These are phyloP conservation scores for Oreotrochilus melanogaster DNA, from an alignment of 2,113 vertebrate species.

Conservation along the genomic window DNA sequence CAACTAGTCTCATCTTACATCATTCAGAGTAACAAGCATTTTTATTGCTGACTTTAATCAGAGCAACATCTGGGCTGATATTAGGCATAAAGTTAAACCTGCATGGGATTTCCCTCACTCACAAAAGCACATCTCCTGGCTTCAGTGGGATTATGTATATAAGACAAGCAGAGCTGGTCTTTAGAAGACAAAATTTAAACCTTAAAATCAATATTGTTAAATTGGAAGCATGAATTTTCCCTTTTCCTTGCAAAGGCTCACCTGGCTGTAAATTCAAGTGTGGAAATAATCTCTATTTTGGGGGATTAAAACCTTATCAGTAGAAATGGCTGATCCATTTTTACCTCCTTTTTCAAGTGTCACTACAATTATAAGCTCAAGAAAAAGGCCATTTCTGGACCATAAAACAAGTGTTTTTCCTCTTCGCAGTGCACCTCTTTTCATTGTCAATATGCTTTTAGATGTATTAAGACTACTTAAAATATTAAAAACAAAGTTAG, in stretches of 20 bases:
- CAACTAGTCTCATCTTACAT: background rate
- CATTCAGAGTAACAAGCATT: background rate
- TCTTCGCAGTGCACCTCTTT: background rate
- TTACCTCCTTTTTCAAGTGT: background rate
- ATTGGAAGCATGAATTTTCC: background rate
- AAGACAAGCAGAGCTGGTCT: background rate
- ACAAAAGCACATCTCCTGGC: background rate
- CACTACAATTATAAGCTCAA: background rate
- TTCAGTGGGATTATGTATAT: conserved; percentile 1
- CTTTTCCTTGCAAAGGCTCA: background rate
- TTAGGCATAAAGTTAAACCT: background rate
- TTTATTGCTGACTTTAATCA: conserved; percentile 18
- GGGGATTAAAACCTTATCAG: background rate
- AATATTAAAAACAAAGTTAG: background rate
- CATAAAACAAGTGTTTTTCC: background rate
- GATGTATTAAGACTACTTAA: background rate
- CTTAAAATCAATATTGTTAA: background rate
- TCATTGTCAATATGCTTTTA: background rate
- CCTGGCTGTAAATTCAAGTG: background rate
- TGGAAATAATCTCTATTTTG: background rate
- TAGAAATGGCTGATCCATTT: background rate
- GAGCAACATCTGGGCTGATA: background rate
- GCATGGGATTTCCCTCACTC: background rate
- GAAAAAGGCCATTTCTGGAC: background rate
- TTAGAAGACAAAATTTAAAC: conserved; percentile 17